Percentiles rank a stretch among this genome's conserved stretches.
Conservation (phyloP, 2,113 vertebrate species). For the Ctenomys sociabilis region DNA sequence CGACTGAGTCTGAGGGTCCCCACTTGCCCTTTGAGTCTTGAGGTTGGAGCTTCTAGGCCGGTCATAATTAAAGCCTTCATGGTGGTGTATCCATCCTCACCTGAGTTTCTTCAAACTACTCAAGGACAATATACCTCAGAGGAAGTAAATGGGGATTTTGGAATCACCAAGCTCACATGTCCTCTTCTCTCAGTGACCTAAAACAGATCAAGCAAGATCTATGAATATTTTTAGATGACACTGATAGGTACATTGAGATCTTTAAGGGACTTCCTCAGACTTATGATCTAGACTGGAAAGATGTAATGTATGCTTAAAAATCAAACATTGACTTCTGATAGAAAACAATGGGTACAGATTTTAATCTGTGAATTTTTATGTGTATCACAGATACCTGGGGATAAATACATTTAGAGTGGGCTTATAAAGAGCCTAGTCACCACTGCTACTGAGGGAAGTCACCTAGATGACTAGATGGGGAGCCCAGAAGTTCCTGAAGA, state of each 20-base stretch:
- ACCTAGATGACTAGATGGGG: neutral
- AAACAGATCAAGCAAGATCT: neutral
- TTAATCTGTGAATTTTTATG: neutral
- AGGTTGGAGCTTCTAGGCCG: neutral
- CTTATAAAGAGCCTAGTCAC: neutral
- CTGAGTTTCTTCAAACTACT: neutral
- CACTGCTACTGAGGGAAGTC: neutral
- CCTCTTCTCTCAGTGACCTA: neutral
- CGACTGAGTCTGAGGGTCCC: neutral
- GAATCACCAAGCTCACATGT: neutral
- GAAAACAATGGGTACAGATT: neutral
- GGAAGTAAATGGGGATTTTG: neutral
- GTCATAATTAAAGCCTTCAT: neutral
- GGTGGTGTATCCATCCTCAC: neutral
- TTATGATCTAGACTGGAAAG: neutral
- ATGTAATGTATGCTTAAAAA: neutral
- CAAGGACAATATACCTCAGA: neutral
- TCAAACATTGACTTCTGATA: neutral
- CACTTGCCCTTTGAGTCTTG: neutral
- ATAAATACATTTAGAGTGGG: neutral
- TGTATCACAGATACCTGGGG: neutral
- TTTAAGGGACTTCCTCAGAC: neutral
- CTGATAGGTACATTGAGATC: neutral
- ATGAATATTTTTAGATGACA: neutral
- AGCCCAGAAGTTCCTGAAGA: neutral